Evolutionary conservation across 2,888 invertebrate genomes (phyloP), one percentile per base, ranked within the genome.

Genomic region (Coelopa pilipes): DNA sequence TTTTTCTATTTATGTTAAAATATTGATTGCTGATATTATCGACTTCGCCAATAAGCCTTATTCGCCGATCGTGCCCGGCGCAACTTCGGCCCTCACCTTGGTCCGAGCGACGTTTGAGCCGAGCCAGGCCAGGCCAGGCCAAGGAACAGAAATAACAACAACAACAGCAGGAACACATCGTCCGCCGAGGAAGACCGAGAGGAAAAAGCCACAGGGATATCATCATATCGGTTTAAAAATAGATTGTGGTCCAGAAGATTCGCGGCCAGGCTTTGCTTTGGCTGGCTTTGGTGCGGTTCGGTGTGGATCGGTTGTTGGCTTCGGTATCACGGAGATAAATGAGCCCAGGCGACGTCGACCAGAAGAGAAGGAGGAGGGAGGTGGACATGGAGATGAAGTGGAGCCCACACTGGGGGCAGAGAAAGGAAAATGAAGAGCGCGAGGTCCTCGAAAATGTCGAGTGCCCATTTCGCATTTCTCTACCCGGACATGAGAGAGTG

Each of bases 1-100:
- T 74, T 76, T 72, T 76, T 74, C 69, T 66, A 74, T 77, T 78
- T 75, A 74, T 75, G 74, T 53, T 74, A 70, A 74, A 69, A 60
- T 73, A 71, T 71, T 71, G 55, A 71, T 71, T 71, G 63, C 63
- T 65, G 55, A 63, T 65, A 71, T 71, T 65, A 71, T 78, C 79
- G 75, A 74, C 75, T 75, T 76, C 71, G 73, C 74, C 75, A 75
- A 78, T 77, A 78, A 78, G 75, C 77, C 78, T 79, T 79, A 80
- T 81, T 79, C 79, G 79, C 80, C 79, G 80, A 79, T 80, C 81
- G 81, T 81, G 81, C 78, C 76, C 49, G 75, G 74, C 74, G 73
- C 67, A 75, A 78, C 62, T 24, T 45, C 46, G 17, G 9, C 47
- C 19, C 65, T 65, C 17, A 65, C n/a, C 65, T 47, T 65, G 65